Base-by-base conservation (phyloP, 2,113 vertebrate species). In the Edolisoma coerulescens region DNA sequence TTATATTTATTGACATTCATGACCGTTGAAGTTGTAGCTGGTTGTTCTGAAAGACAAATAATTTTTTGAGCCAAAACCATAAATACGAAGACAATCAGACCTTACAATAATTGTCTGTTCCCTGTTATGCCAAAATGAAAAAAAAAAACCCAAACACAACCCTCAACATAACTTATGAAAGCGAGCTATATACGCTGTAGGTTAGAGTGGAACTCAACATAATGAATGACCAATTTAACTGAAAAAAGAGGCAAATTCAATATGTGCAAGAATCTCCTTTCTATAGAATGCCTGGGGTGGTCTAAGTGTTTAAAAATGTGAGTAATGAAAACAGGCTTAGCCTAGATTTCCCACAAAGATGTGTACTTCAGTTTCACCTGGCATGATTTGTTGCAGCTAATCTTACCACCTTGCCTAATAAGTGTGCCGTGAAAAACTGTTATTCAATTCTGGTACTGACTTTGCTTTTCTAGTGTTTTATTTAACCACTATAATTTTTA, bases 301-400 rank as follows among this genome's bases (percentile, higher is more conserved):
- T 82, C 84, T 94, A 76, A 89, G n/a, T 85, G 81, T 87, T 70
- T 82, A 60, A 87, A 96, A 95, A 70, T 47, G 23, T 82, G 70
- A 94, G 60, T 73, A 93, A 85, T 91, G 87, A 84, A 87, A 95
- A 59, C 26, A 90, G 28, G 20, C 53, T 91, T 71, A 93, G 15
- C 32, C 17, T 87, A 78, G 77, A 80, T 94, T 96, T 91, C 50
- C 73, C 26, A n/a, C 44, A 90, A 83, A 93, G 74, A 61, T 85
- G 65, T 94, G 41, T 91, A 33, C 27, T 91, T 85, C 14, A 2
- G 37, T 85, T 89, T 80, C 67, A 85, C 33, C 67, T 73, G 45
- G 37, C 28, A 50, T 94, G 89, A 91, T 87, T 94, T 97, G 91
- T 87, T 89, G 53, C 41, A 88, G 50, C 27, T 87, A 54, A 60